These are phyloP conservation scores for Epicampocera succincta DNA, from an alignment of 2,888 invertebrate genomes.

Conservation along the genomic window DNA sequence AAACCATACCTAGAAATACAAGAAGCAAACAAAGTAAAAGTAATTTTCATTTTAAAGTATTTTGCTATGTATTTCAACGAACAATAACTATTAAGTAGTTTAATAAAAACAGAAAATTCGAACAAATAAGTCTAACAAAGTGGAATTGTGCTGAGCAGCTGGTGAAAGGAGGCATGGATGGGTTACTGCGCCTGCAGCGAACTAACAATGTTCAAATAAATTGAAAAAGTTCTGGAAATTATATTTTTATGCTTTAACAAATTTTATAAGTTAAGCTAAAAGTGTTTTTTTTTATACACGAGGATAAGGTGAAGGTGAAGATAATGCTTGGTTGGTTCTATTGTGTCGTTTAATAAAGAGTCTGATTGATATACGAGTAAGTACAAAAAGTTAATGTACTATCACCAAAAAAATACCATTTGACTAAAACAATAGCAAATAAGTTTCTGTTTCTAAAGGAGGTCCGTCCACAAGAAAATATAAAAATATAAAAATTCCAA, in stretches of 20 bases:
- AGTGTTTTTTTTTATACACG: background rate
- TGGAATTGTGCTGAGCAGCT: slow-evolving; percentile 20
- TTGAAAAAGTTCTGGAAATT: slow-evolving; percentile 64
- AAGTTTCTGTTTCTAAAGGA: no score
- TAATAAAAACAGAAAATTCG: slow-evolving; percentile 22
- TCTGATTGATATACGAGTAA: no score
- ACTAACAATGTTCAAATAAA: slow-evolving; percentile 54
- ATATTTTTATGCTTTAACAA: slow-evolving; percentile 62
- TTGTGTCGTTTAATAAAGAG: no score
- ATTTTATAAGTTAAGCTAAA: slow-evolving; percentile 42
- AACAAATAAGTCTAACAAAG: slow-evolving; percentile 27
- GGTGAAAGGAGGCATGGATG: background rate
- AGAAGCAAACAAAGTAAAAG: slow-evolving; percentile 45
- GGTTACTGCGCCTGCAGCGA: slow-evolving; percentile 44
- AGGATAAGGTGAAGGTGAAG: slow-evolving; percentile 29
- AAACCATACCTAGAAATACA: slow-evolving; percentile 90
- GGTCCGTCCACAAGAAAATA: no score
- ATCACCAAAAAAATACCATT: no score
- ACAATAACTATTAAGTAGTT: slow-evolving; percentile 38
- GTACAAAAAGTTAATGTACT: no score
- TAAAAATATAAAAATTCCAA: no score
- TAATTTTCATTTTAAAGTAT: slow-evolving; percentile 35
- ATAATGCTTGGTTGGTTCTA: background rate
- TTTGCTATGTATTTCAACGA: slow-evolving; percentile 43
- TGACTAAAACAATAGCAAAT: no score